Evolutionary conservation across 2,113 vertebrate species (phyloP).

Genomic region (Rhegmatorhina hoffmannsi): DNA sequence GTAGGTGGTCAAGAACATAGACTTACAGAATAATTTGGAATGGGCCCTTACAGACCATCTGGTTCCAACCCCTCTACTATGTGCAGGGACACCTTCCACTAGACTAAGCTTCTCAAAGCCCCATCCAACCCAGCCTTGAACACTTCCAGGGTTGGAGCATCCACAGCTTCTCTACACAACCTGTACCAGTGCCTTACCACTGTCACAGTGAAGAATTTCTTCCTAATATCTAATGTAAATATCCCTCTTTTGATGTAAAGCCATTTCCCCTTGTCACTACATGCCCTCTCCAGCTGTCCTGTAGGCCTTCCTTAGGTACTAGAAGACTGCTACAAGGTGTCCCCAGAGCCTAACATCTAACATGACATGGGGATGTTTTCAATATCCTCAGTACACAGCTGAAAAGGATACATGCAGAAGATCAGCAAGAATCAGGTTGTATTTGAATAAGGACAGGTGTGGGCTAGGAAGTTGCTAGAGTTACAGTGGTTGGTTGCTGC

Average conservation of each 20-base stretch:
- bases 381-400: background rate
- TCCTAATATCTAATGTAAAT: background rate
- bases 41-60: background rate
- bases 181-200: background rate
- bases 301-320: background rate
- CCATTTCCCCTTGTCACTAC: background rate
- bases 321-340: background rate
- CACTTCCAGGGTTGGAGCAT: background rate
- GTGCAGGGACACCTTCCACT: background rate
- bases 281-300: background rate
- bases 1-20: background rate
- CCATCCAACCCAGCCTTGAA: background rate
- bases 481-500: background rate
- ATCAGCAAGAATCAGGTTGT: background rate
- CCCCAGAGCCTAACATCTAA: background rate
- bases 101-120: background rate
- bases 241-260: background rate
- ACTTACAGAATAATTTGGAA: background rate
- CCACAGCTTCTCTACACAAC: background rate
- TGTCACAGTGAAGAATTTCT: background rate
- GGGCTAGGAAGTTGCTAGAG: background rate
- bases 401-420: background rate
- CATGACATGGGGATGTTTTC: background rate
- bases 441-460: background rate
- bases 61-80: rapidly evolving